Conservation (phyloP, 2,888 invertebrate genomes). For the Apomyelois bistriatella region DNA sequence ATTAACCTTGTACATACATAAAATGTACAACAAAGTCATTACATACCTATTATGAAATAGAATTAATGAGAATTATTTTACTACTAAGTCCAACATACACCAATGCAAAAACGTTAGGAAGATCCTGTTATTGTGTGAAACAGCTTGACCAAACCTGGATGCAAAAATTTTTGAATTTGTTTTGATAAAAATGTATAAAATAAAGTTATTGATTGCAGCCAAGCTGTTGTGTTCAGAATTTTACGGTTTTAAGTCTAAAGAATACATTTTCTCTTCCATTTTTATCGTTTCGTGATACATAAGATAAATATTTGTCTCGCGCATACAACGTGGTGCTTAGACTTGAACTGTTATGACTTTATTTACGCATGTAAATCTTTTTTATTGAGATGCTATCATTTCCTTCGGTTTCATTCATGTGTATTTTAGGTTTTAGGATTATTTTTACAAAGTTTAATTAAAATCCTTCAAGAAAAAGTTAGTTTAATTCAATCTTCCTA, state of each 20-base stretch:
- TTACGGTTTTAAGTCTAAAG: conserved; percentile 8
- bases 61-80: not conserved
- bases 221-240: conserved; percentile 4
- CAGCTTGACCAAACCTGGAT: not conserved
- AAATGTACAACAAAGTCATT: not conserved
- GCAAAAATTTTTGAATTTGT: not conserved
- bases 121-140: not conserved
- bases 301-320: conserved; percentile 10
- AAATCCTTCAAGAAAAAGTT: no score
- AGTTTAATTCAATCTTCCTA: no score
- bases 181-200: not conserved
- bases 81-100: not conserved
- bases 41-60: not conserved
- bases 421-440: no score
- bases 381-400: not conserved
- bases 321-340: conserved; percentile 3
- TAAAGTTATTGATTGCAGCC: conserved; percentile 4
- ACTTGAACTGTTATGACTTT: conserved; percentile 7
- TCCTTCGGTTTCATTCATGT: no score
- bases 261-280: conserved; percentile 3
- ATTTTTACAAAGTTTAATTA: no score
- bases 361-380: conserved; percentile 6
- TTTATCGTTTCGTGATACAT: conserved; percentile 4
- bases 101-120: not conserved
- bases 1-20: conserved; percentile 2